phyloP scores from a whole-genome alignment of 2,888 invertebrate genomes.

The Drosophila paranaensis region DNA sequence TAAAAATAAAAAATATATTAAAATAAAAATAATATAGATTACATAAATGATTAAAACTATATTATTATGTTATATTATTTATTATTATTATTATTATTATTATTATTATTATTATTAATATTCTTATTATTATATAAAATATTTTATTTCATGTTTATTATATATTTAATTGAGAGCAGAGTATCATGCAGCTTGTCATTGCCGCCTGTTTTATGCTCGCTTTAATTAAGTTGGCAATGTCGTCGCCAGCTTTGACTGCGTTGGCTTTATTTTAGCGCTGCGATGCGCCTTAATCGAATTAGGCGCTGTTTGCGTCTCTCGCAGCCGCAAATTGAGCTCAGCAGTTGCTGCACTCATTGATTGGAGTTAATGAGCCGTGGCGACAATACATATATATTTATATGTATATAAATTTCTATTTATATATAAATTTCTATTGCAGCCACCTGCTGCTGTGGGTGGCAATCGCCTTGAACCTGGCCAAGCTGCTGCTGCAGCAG shows the following conservation, averaged over 20 bases:
- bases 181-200: background rate
- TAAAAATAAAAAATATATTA: too few species aligned
- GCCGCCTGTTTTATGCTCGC: conserved; percentile 7
- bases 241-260: conserved; percentile 11
- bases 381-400: conserved; percentile 1
- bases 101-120: too few species aligned
- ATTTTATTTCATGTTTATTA: too few species aligned
- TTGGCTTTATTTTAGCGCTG: conserved; percentile 35
- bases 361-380: conserved; percentile 72
- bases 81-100: too few species aligned
- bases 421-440: too few species aligned
- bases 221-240: conserved; percentile 66
- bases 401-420: background rate
- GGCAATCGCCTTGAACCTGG: conserved; percentile 41
- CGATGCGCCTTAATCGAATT: conserved; percentile 72
- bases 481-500: conserved; percentile 15
- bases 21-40: too few species aligned
- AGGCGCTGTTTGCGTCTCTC: conserved; percentile 39
- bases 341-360: conserved; percentile 55
- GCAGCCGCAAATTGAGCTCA: conserved; percentile 30
- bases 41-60: too few species aligned
- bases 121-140: too few species aligned
- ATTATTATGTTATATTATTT: too few species aligned
- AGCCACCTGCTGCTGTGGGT: conserved; percentile 29
- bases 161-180: background rate